Evolutionary conservation across 2,113 vertebrate genomes (phyloP).

Genomic region (Dipodomys merriami): DNA sequence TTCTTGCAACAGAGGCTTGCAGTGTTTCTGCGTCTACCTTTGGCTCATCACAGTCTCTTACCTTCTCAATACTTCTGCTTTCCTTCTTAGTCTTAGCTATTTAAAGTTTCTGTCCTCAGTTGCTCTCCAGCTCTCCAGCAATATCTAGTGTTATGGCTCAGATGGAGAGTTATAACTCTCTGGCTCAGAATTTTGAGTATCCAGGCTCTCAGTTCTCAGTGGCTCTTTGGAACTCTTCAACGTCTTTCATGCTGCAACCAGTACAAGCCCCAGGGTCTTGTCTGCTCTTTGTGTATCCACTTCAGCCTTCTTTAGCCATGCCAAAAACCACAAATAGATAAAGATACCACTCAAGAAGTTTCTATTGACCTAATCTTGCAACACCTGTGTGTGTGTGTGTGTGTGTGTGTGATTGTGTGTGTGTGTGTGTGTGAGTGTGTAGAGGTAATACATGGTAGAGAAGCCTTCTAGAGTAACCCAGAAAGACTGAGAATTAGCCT

Average conservation of each 20-base stretch:
- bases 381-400: background rate
- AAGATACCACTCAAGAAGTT: background rate
- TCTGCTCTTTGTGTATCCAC: background rate
- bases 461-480: background rate
- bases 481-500: background rate
- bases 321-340: background rate
- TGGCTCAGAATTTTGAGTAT: background rate
- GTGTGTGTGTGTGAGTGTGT: too few relatives aligned
- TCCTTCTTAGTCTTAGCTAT: slow-evolving; percentile 11
- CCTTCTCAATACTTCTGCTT: background rate
- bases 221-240: background rate
- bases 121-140: background rate
- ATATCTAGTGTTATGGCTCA: background rate
- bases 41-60: background rate
- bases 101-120: background rate
- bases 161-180: background rate
- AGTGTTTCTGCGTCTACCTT: background rate
- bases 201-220: background rate
- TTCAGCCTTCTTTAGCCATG: background rate
- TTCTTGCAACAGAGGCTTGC: background rate
- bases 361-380: background rate
- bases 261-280: background rate
- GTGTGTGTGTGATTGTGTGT: too few relatives aligned
- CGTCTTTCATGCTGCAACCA: background rate
- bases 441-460: too few relatives aligned